Conservation (phyloP, 2,888 invertebrate genomes). For the Prosapia bicincta region DNA sequence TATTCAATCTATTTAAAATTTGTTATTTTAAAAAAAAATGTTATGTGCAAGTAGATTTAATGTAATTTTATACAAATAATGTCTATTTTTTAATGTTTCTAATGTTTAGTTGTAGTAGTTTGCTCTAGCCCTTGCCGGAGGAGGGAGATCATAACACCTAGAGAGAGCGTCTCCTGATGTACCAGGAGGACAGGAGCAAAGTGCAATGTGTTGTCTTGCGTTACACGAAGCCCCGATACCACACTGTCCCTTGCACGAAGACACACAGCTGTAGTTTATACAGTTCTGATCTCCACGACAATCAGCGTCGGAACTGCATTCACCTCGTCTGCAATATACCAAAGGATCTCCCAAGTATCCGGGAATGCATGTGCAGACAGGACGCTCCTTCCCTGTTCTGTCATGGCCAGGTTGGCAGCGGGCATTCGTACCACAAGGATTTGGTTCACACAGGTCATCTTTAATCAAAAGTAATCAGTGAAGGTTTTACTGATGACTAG, state of each 20-base stretch:
- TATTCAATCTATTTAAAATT: no score
- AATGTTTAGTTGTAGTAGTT: background rate
- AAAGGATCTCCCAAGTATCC: slow-evolving; percentile 79
- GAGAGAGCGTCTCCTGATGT: slow-evolving; percentile 57
- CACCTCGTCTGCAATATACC: slow-evolving; percentile 68
- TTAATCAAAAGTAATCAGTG: no score
- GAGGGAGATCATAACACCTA: slow-evolving; percentile 46
- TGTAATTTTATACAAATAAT: no score
- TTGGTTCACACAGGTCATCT: slow-evolving; percentile 82
- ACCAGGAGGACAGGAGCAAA: slow-evolving; percentile 75
- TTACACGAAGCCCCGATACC: slow-evolving; percentile 73
- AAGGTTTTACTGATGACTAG: no score
- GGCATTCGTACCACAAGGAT: slow-evolving; percentile 79
- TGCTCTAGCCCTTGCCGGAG: background rate
- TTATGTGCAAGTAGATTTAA: no score
- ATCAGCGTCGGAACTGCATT: slow-evolving; percentile 73
- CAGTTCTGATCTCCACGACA: slow-evolving; percentile 49
- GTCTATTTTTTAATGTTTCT: no score
- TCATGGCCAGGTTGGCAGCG: slow-evolving; percentile 81
- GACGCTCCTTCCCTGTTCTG: slow-evolving; percentile 73
- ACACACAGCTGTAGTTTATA: slow-evolving; percentile 44
- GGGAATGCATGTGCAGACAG: slow-evolving; percentile 80
- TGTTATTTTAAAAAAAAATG: no score
- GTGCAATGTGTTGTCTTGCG: slow-evolving; percentile 72
- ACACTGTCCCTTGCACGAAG: slow-evolving; percentile 76